Evolutionary conservation across 2,888 invertebrate genomes (phyloP).

Genomic region (Rugalucina vietnamica): DNA sequence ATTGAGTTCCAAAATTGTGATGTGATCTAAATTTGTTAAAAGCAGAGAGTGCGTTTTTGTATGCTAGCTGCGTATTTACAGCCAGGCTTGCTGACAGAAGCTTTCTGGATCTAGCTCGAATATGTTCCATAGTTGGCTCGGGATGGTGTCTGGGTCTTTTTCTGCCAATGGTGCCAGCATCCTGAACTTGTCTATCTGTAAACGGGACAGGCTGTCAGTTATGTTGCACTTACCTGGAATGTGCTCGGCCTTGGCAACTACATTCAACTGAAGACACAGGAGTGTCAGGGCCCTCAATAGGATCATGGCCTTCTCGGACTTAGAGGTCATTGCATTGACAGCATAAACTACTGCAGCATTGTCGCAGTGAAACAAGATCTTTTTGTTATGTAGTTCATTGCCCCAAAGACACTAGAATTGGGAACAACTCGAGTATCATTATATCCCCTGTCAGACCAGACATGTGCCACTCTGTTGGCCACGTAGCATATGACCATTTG

Average conservation of each 20-base stretch:
- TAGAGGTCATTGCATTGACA: constrained; percentile 28
- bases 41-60: neutral
- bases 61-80: neutral
- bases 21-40: neutral
- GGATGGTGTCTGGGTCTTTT: no score
- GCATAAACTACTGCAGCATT: constrained; percentile 37
- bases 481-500: constrained; percentile 4
- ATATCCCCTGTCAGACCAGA: neutral
- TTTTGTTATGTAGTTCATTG: neutral
- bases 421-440: constrained; percentile 29
- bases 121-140: neutral
- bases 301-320: constrained; percentile 19
- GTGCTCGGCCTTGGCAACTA: neutral
- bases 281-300: neutral
- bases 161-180: constrained; percentile 14
- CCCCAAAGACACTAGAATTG: constrained; percentile 21
- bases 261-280: neutral
- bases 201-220: constrained; percentile 32
- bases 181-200: constrained; percentile 20
- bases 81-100: neutral
- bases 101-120: neutral
- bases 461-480: constrained; percentile 16
- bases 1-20: neutral
- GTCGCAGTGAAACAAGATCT: constrained; percentile 18
- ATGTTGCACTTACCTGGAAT: constrained; percentile 1